A percentile compares a stretch with the other conserved stretches of the same genome.
These are phyloP conservation scores for Planococcus citri DNA, from an alignment of 1,140 invertebrate genomes.

Conservation along the genomic window DNA sequence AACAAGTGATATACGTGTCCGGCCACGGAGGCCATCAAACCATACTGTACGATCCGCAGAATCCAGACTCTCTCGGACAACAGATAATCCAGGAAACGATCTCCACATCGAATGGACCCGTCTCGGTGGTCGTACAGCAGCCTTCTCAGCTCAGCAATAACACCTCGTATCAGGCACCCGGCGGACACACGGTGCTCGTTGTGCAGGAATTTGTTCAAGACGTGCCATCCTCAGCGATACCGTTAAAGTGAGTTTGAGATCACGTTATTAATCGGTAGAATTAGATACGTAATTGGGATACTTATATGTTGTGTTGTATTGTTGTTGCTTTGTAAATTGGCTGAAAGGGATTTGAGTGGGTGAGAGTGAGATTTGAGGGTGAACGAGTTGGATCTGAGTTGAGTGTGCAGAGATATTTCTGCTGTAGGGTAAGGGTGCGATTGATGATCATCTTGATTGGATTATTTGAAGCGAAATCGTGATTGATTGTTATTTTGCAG, in stretches of 20 bases:
- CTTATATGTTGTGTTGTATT: too few relatives aligned
- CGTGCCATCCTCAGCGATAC: conserved; percentile 24
- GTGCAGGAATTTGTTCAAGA: conserved; percentile 30
- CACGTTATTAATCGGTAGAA: too few relatives aligned
- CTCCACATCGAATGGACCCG: conserved; percentile 22
- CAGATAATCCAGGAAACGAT: conserved; percentile 18
- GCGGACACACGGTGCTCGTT: conserved; percentile 29
- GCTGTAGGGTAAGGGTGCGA: too few relatives aligned
- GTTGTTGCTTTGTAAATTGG: too few relatives aligned
- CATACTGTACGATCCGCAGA: conserved; percentile 25
- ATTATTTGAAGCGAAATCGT: too few relatives aligned
- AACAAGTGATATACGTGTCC: conserved; percentile 24
- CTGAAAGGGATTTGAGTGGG: too few relatives aligned
- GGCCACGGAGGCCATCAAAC: conserved; percentile 23
- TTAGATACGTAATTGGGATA: too few relatives aligned
- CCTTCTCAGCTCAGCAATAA: conserved; percentile 20
- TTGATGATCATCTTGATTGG: too few relatives aligned
- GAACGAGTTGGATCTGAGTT: too few relatives aligned
- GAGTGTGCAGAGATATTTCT: too few relatives aligned
- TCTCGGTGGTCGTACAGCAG: conserved; percentile 26
- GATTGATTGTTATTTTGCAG: too few relatives aligned
- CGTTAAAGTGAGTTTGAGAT: not conserved
- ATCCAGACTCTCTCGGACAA: conserved; percentile 7
- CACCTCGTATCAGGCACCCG: conserved; percentile 25
- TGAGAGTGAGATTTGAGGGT: too few relatives aligned